Evolutionary conservation across 1,140 invertebrate species (phyloP).

Genomic region (Drosophila aff.): DNA sequence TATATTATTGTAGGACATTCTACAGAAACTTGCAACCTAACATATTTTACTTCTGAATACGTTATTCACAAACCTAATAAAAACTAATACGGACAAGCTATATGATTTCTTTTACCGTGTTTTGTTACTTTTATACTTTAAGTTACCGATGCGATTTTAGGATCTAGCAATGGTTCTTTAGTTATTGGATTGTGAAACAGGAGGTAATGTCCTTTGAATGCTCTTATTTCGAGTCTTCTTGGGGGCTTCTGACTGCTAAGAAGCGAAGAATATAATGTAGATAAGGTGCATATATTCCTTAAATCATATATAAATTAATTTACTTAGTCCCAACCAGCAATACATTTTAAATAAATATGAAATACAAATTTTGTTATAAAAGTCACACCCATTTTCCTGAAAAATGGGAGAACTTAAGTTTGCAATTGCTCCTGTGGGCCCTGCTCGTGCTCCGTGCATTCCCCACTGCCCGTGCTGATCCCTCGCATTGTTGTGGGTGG

Average conservation of each 20-base stretch:
- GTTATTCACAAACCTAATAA: too few relatives aligned
- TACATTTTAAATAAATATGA: background rate
- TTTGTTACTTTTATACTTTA: too few relatives aligned
- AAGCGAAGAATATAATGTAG: too few relatives aligned
- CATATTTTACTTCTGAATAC: background rate
- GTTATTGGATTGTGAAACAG: too few relatives aligned
- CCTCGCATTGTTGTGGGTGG: conserved; percentile 46
- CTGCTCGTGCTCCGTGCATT: background rate
- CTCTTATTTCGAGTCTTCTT: too few relatives aligned
- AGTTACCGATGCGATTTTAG: too few relatives aligned
- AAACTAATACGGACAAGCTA: too few relatives aligned
- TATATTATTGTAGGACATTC: background rate
- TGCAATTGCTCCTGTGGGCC: background rate
- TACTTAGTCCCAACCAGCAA: background rate
- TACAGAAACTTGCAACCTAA: background rate
- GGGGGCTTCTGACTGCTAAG: too few relatives aligned
- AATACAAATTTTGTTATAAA: background rate
- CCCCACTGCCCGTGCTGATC: background rate
- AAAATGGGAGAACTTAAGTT: background rate
- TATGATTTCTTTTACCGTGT: too few relatives aligned
- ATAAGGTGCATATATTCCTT: background rate
- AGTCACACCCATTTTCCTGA: background rate
- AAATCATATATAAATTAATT: background rate
- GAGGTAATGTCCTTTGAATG: too few relatives aligned
- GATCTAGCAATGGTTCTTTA: too few relatives aligned